Evolutionary conservation across 2,113 vertebrate species (phyloP).

Genomic region (Gallinago media): DNA sequence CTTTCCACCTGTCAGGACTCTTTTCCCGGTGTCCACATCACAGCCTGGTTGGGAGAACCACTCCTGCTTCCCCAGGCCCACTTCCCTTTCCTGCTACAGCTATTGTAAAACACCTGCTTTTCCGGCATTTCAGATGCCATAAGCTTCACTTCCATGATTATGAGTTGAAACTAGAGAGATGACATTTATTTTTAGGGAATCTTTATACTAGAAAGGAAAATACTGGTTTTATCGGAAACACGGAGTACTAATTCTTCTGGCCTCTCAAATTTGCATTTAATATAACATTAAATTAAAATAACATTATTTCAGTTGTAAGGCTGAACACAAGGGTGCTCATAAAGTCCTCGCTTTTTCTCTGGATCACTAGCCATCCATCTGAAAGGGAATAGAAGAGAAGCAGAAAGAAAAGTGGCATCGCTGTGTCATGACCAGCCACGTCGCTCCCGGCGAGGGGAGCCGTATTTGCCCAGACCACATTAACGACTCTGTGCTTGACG

Average conservation of each 20-base stretch:
- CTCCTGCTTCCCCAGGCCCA: background rate
- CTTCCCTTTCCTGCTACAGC: background rate
- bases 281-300: background rate
- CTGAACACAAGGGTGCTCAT: background rate
- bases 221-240: background rate
- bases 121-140: background rate
- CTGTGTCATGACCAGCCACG: background rate
- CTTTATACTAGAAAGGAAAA: background rate
- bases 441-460: background rate
- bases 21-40: background rate
- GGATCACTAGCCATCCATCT: background rate
- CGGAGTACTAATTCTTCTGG: background rate
- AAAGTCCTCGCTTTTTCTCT: background rate
- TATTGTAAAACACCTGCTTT: background rate
- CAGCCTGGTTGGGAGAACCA: background rate
- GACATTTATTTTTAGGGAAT: background rate
- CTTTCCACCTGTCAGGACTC: background rate
- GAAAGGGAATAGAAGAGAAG: background rate
- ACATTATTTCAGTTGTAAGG: background rate
- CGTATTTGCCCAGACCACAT: background rate
- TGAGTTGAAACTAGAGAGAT: background rate
- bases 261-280: background rate
- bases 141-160: background rate
- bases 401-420: background rate
- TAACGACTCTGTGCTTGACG: accelerated